Evolutionary conservation across 1,140 invertebrate genomes (phyloP).

Genomic region (Hermetia illucens): DNA sequence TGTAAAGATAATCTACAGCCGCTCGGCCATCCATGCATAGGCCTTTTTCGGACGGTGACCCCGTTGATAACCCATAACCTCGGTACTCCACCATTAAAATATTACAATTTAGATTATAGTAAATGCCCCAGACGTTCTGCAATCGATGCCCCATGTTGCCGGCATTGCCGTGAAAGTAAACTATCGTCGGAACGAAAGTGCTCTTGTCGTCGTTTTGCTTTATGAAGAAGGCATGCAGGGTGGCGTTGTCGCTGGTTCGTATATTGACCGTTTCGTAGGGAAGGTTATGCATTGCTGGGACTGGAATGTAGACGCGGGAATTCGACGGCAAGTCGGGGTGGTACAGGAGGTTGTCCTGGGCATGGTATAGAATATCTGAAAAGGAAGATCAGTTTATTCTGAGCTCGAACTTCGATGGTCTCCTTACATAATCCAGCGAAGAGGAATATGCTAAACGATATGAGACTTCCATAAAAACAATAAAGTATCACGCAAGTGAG

Average conservation of each 20-base stretch:
- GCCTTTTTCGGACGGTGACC: slow-evolving; percentile 71
- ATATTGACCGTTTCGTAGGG: slow-evolving; percentile 58
- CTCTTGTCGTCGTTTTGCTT: slow-evolving; percentile 54
- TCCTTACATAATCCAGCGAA: slow-evolving; percentile 49
- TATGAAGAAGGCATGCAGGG: slow-evolving; percentile 77
- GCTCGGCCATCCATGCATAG: slow-evolving; percentile 78
- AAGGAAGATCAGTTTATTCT: slow-evolving; percentile 8
- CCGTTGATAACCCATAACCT: slow-evolving; percentile 88
- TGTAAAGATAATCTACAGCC: slow-evolving; percentile 69
- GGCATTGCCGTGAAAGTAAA: slow-evolving; percentile 92
- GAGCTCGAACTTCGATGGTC: neutral
- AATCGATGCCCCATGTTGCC: slow-evolving; percentile 89
- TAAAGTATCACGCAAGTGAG: slow-evolving; percentile 59
- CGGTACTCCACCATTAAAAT: slow-evolving; percentile 84
- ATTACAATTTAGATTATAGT: slow-evolving; percentile 67
- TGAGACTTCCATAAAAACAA: slow-evolving; percentile 63
- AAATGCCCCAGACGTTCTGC: slow-evolving; percentile 63
- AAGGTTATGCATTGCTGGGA: slow-evolving; percentile 67
- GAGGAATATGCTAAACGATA: slow-evolving; percentile 52
- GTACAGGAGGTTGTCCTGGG: slow-evolving; percentile 74
- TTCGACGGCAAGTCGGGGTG: slow-evolving; percentile 79
- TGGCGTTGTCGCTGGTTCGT: slow-evolving; percentile 61
- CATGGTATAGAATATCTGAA: slow-evolving; percentile 66
- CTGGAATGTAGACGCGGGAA: slow-evolving; percentile 71
- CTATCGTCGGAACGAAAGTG: slow-evolving; percentile 54